Evolutionary conservation across 2,797 vertebrate genomes (phyloP), one percentile per base, ranked within the genome.

Genomic region (Acrossocheilus fasciatus): DNA sequence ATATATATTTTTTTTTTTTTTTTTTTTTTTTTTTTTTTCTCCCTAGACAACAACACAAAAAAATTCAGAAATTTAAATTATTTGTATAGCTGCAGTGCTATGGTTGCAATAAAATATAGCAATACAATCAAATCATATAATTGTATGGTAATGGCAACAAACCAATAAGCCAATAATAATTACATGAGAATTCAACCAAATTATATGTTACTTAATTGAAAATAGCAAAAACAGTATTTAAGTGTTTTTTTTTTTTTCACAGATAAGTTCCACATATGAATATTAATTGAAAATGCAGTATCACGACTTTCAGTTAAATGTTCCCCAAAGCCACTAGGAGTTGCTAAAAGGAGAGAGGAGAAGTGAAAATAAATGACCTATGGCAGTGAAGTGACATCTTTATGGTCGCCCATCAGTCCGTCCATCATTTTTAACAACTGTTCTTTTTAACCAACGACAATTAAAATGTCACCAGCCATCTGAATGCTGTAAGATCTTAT

Each of bases 391-490:
- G 14, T 30, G 57, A 47, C 81, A 30, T 85, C 45, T 66, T 73
- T 82, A 62, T 34, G 69, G 11, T 45, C 14, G 4, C 17, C 68
- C n/a, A 50, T 74, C 82, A 47, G 39, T 62, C 36, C 11, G 30
- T 59, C 62, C 39, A 85, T 88, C 39, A 50, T 77, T 84, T 82
- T 79, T 86, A 81, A 85, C 62, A 36, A 57, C 8, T 50, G 59
- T 73, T 84, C 69, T 81, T 86, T 91, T 85, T 77, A 83, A 62
- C 45, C 82, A 47, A 30, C 14, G 82, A 75, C 88, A 86, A 87
- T 90, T 87, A 88, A 89, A 87, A 86, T 84, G 85, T 83, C 85
- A 85, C 77, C 76, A 70, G 81, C 80, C 72, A 79, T 75, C 82
- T 41, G 11, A 77, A 34, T 72, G 64, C 57, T 45, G 72, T 50